phyloP scores from a whole-genome alignment of 2,888 invertebrate genomes.

The Cantharis nigra region DNA sequence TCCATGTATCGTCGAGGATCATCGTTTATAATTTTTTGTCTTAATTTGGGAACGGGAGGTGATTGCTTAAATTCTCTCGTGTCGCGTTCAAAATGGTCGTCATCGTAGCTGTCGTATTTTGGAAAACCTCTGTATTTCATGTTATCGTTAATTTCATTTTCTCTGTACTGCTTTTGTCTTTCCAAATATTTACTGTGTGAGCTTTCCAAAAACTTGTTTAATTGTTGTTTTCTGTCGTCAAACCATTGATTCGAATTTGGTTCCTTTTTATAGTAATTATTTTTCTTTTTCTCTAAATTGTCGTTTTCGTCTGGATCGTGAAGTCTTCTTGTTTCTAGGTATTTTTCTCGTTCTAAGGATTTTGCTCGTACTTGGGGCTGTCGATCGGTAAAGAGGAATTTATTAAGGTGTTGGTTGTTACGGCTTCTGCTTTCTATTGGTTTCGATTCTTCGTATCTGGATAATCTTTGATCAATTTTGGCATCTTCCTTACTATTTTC shows the following conservation, averaged over 20 bases:
- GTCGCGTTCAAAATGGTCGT: constrained; percentile 20
- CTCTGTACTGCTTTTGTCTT: constrained; percentile 7
- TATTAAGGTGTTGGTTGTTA: constrained; percentile 52
- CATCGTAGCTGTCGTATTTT: constrained; percentile 36
- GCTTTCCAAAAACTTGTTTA: constrained; percentile 12
- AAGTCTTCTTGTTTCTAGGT: constrained; percentile 9
- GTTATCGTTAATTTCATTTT: constrained; percentile 46
- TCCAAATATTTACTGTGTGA: not conserved
- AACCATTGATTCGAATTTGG: constrained; percentile 12
- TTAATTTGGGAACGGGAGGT: constrained; percentile 46
- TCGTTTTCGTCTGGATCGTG: constrained; percentile 5
- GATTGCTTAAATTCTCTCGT: constrained; percentile 13
- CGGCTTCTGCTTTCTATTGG: constrained; percentile 30
- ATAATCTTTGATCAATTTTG: constrained; percentile 54
- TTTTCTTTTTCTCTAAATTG: not conserved
- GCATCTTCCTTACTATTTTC: constrained; percentile 56
- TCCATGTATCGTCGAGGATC: constrained; percentile 36
- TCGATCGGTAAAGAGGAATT: constrained; percentile 31
- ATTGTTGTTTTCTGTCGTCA: constrained; percentile 1
- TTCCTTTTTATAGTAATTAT: constrained; percentile 2
- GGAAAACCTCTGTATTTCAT: constrained; percentile 36
- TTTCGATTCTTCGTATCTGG: constrained; percentile 40
- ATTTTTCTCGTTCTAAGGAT: constrained; percentile 35
- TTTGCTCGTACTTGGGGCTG: constrained; percentile 12
- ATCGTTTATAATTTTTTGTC: constrained; percentile 37